These are phyloP conservation scores for Dryobates pubescens DNA, from an alignment of 2,797 vertebrate genomes.

Conservation along the genomic window DNA sequence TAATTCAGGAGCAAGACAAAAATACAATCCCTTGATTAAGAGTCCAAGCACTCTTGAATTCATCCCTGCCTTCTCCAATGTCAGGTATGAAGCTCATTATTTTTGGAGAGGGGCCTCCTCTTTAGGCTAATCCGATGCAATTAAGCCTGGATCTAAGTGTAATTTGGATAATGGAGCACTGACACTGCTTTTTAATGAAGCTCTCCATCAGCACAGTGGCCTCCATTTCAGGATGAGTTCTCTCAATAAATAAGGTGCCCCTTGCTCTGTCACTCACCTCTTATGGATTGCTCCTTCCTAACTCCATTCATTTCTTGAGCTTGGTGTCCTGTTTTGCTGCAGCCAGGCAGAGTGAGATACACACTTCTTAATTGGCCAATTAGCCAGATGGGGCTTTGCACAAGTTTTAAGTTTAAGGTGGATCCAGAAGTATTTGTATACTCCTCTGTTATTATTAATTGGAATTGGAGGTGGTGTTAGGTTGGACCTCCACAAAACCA, in stretches of 20 bases:
- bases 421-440: not conserved
- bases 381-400: not conserved
- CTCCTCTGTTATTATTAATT: not conserved
- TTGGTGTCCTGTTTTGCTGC: not conserved
- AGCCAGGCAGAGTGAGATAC: not conserved
- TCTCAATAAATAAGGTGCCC: not conserved
- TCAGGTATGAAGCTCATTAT: slow-evolving; percentile 26
- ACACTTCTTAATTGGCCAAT: not conserved
- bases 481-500: not conserved
- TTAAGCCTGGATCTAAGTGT: slow-evolving; percentile 7
- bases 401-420: not conserved
- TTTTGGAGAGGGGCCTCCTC: slow-evolving; percentile 7
- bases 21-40: slow-evolving; percentile 9
- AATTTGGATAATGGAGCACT: slow-evolving; percentile 9
- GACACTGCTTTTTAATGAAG: slow-evolving; percentile 16
- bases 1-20: not conserved
- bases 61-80: not conserved
- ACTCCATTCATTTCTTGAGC: not conserved
- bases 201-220: not conserved
- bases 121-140: slow-evolving; percentile 24
- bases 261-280: not conserved
- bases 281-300: not conserved
- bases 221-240: not conserved
- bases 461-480: not conserved
- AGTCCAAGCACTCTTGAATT: not conserved